Base-by-base conservation (phyloP, 1,140 invertebrate species). In the Theocolax elegans region DNA sequence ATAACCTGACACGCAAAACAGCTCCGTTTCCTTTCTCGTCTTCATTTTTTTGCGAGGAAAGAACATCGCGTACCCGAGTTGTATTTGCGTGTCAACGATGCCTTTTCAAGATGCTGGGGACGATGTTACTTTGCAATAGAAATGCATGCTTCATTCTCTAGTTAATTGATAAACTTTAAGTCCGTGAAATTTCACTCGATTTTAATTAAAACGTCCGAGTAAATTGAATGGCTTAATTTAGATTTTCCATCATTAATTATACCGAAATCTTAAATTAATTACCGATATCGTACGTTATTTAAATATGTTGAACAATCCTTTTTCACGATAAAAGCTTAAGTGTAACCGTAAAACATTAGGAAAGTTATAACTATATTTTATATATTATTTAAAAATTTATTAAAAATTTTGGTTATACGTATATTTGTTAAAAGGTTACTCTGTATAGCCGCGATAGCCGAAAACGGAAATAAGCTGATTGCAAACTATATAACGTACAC, bases 71-170 rank as follows among this genome's bases (percentile, higher is more conserved):
- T 21, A 40, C 38, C 15, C 59, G 49, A 31, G 15, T 40, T 54
- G 62, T 56, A 44, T 15, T 68, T 49, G 73, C 35, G 48, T 76
- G 75, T 78, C 75, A 77, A 78, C 66, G 44, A 67, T 77, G 51
- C 44, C 76, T 71, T 64, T 75, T 70, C 38, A 29, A 54, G 51
- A 70, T 49, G 54, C 35, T 42, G 53, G 58, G 35, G 56, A 68
- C 44, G 66, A 68, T 60, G 66, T 68, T 60, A 60, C 54, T 17
- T 3, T 9, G 56, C 38, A 60, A 68, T 23, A 40, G 27, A 60
- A 15, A 42, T 46, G 29, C 51, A 38, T 49, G 42, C 54, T 49
- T 27, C 19, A 10, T 59, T 12, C 29, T 38, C 35, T n/a, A 29
- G 56, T 68, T 68, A 68, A 60, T 60, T 68, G 66, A 60, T 68